Conservation (phyloP, 2,888 invertebrate genomes). For the Drosophila nr. fundita region DNA sequence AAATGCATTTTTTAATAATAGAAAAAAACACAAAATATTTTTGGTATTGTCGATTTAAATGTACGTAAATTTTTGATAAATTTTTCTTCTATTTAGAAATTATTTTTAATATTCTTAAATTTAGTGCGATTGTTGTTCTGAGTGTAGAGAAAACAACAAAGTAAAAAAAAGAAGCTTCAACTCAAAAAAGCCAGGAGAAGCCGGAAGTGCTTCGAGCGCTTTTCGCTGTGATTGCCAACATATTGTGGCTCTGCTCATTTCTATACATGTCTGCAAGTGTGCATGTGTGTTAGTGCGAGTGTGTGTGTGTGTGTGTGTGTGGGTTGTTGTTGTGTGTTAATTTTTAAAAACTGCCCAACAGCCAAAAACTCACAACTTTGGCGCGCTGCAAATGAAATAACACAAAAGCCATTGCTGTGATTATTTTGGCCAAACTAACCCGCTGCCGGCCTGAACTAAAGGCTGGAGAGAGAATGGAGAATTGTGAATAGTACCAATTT, state of each 20-base stretch:
- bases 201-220: slow-evolving; percentile 70
- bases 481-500: slow-evolving; percentile 18
- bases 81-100: too few relatives aligned
- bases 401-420: slow-evolving; percentile 74
- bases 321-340: slow-evolving; percentile 66
- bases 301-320: slow-evolving; percentile 35
- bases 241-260: slow-evolving; percentile 53
- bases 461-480: neutral
- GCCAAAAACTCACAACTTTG: slow-evolving; percentile 66
- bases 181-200: slow-evolving; percentile 32
- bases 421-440: slow-evolving; percentile 54
- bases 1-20: too few relatives aligned
- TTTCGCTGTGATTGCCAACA: slow-evolving; percentile 67
- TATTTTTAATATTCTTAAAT: neutral
- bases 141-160: slow-evolving; percentile 3
- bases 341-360: slow-evolving; percentile 77
- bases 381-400: slow-evolving; percentile 69
- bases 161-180: slow-evolving; percentile 26
- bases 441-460: neutral
- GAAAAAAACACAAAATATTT: too few relatives aligned
- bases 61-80: too few relatives aligned
- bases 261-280: slow-evolving; percentile 24
- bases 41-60: too few relatives aligned
- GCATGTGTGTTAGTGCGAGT: slow-evolving; percentile 5
- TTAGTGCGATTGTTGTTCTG: neutral